Evolutionary conservation across 2,797 vertebrate genomes (phyloP).

Genomic region (Hybognathus amarus): DNA sequence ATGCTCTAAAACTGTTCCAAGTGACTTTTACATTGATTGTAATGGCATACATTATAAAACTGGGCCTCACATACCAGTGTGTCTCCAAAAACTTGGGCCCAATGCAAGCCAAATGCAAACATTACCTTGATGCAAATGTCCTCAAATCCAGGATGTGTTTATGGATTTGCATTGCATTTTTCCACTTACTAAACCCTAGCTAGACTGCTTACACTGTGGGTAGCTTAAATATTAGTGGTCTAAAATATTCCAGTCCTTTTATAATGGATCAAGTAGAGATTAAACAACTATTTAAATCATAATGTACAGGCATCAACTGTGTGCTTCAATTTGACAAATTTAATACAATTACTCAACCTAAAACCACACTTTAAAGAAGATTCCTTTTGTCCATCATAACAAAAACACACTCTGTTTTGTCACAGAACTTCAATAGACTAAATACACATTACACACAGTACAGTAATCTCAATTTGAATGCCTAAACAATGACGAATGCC

Average conservation of each 20-base stretch:
- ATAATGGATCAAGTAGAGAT: not conserved
- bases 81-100: not conserved
- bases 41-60: not conserved
- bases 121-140: conserved; percentile 11
- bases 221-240: not conserved
- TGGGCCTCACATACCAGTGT: not conserved
- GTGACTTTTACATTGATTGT: not conserved
- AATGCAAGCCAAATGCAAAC: not conserved
- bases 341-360: not conserved
- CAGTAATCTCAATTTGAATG: not conserved
- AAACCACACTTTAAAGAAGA: not conserved
- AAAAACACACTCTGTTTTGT: not conserved
- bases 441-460: not conserved
- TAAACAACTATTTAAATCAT: not conserved
- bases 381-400: not conserved
- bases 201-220: not conserved
- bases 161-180: conserved; percentile 17
- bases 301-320: not conserved
- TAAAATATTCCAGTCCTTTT: not conserved
- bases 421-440: not conserved
- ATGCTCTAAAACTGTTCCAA: conserved; percentile 3
- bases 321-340: not conserved
- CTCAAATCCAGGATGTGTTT: not conserved
- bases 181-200: not conserved
- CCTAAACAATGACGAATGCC: not conserved